Base-by-base conservation (phyloP, 1,140 invertebrate species). In the Zaprionus taronus region DNA sequence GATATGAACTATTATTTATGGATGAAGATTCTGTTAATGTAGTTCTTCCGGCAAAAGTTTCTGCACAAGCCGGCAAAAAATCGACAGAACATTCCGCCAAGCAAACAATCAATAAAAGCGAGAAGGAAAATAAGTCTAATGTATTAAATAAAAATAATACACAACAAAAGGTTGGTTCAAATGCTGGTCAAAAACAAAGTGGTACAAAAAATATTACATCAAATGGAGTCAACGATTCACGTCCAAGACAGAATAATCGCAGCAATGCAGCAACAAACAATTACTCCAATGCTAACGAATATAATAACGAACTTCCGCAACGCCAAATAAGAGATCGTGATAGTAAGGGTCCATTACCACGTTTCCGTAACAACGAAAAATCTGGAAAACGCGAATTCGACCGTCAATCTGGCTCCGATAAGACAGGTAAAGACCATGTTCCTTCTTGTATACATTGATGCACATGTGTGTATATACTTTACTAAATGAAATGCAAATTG, bases 401-500 rank as follows among this genome's bases (percentile, higher is more conserved):
- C 93, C 95, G 98, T 75, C 97, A 98, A 93, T 98, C 97, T 87
- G 98, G 98, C 72, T 98, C 97, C 69, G 98, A 98, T 92, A 98
- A 97, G 94, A 98, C 97, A 93, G 91, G 91, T 92, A 83, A 97
- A 98, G 92, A 66, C 36, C 6, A 51, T 47, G 7, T 47, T 47
- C 17, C 5, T 17, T 17, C 2, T n/a, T 47, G 5, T 9, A 47
- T 47, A 2, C 5, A 2, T 47, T 17, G 41, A 20, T 34, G 24
- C 2, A 53, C 22, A 60, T 22, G 14, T 28, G 26, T 12, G 34
- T 41, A 28, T n/a, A 34, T 71, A 60, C 22, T 38, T 5, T 24
- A 56, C 6, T 34, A 17, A 56, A 7, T 56, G n/a, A 9, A 31
- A 6, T 31, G 2, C 28, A 20, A 38, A 11, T 61, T 11, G 14